Base-by-base conservation (phyloP, 1,140 invertebrate species). In the Ips nitidus region DNA sequence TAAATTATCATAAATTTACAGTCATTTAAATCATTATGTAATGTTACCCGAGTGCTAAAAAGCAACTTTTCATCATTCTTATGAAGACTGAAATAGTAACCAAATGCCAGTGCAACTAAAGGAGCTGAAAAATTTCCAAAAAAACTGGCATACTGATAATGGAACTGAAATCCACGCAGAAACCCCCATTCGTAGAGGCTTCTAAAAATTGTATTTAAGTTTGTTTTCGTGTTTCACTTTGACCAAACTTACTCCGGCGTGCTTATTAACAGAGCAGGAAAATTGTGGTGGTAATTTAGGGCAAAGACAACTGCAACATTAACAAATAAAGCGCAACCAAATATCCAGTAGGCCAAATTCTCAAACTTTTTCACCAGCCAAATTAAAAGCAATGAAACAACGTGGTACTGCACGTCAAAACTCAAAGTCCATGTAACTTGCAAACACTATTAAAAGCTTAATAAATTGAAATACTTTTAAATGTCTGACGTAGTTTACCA, bases 391-490 rank as follows among this genome's bases (percentile, higher is more conserved):
- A 81, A 75, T 2, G 77, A 72, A 3, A 81, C 43, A 43, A 75
- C 71, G 64, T 76, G 80, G 42, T 80, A 75, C 55, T 82, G 81
- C 70, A 80, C 82, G 67, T 82, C 81, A 1, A 76, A 74, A 6
- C 80, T 74, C 6, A 82, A 64, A 67, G 81, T 81, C 82, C 82
- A 83, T 4, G 78, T 74, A 41, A 79, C 77, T 2, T 52, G 71
- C n/a, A 81, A 66, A 70, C 82, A 82, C 79, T 79, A 60, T 58
- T 7, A 5, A 36, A 36, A 41, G 4, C 36, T 4, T 47, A 47
- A 5, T 47, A 47, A 47, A 55, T 36, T 22, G 22, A 22, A 55
- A 7, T 37, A 41, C 4, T 40, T 7, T 40, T 38, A 7, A 8
- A 7, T 7, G n/a, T n/a, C n/a, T n/a, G 37, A 55, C 5, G 36